Conservation (phyloP, 2,888 invertebrate species). For the Coenonympha glycerion region DNA sequence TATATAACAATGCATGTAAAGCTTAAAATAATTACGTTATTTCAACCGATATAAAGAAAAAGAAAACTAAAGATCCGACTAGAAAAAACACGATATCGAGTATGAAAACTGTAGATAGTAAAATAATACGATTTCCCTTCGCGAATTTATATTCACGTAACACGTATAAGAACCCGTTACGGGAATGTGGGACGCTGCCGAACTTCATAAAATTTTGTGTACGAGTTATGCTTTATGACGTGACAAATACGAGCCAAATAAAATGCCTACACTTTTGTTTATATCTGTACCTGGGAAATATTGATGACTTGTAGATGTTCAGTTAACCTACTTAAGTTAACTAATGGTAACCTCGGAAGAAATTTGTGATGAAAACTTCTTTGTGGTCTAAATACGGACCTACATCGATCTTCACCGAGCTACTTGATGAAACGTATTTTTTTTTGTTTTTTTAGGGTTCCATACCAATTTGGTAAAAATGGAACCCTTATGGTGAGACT, state of each 20-base stretch:
- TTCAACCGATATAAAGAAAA: neutral
- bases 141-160: constrained; percentile 16
- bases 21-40: neutral
- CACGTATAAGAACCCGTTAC: constrained; percentile 3
- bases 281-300: neutral
- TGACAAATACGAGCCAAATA: constrained; percentile 10
- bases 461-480: no score
- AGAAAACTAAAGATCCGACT: neutral
- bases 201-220: constrained; percentile 20
- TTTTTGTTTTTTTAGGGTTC: no score
- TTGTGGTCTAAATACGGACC: no score
- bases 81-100: constrained; percentile 4
- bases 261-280: neutral
- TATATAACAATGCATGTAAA: no score
- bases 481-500: no score
- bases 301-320: neutral
- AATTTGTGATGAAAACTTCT: no score
- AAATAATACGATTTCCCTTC: constrained; percentile 15
- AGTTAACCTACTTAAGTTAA: no score
- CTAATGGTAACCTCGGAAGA: no score
- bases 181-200: constrained; percentile 1
- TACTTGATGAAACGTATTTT: no score
- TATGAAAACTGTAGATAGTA: constrained; percentile 17
- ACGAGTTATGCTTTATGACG: constrained; percentile 9
- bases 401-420: no score